Evolutionary conservation across 1,140 invertebrate genomes (phyloP), one percentile per base, ranked within the genome.

Genomic region (Contarinia nasturtii): DNA sequence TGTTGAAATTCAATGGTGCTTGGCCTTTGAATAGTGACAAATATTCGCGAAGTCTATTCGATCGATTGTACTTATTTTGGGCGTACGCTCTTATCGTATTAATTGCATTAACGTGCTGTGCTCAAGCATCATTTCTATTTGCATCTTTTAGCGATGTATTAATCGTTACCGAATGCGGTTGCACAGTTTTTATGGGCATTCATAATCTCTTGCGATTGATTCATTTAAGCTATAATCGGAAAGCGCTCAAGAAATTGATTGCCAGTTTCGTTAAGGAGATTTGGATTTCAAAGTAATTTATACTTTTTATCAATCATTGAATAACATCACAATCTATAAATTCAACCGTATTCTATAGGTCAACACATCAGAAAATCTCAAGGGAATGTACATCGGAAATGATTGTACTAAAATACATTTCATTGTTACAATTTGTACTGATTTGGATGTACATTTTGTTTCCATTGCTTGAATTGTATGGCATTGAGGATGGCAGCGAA

Each of bases 1-100:
- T 56, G 55, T 41, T 63, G n/a, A 62, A 62, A 49, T 19, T 62
- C n/a, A 61, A 61, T 50, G 60, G 60, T 5, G 60, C 57, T 17
- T 63, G 60, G 60, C 60, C 60, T 10, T 27, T 59, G 5, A 21
- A 51, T 27, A 14, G 40, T 33, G 14, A 8, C 5, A 19, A 47
- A 2, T 3, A 27, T 27, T 17, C 33, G 22, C 43, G 8, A 19
- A 22, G 27, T 47, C 2, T 46, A 53, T 43, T 15, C 22, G 41
- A 2, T 19, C 2, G 22, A 46, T 7, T 63, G 61, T 33, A 54
- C 38, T 2, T 15, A 4, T 1, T 50, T 7, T 63, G 60, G 60
- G 53, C 60, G 7, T 59, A 52, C 54, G 60, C 59, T 51, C 53
- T 63, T 0, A 54, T 63, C 10, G 21, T 38, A 4, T 56, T 54